Percentiles rank a stretch among this genome's conserved stretches.
These are phyloP conservation scores for Orussus abietinus DNA, from an alignment of 1,140 invertebrate species.

Conservation along the genomic window DNA sequence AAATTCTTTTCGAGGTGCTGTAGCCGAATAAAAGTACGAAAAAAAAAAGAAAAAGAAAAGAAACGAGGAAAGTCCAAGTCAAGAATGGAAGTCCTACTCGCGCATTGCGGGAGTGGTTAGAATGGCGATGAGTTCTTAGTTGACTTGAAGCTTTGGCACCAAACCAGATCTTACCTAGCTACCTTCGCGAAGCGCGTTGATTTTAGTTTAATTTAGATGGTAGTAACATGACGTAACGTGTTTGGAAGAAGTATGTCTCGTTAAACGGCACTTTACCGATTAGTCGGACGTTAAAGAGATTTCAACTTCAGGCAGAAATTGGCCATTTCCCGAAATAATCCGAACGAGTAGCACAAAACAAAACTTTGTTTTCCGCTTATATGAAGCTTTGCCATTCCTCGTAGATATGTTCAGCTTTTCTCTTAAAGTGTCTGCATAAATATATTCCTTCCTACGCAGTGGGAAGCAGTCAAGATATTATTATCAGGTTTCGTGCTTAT, in stretches of 20 bases:
- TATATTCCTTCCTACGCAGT: too few species aligned
- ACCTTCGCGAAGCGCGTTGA: slow-evolving; percentile 35
- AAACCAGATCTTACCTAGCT: slow-evolving; percentile 41
- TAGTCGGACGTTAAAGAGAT: too few species aligned
- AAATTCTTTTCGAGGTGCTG: too few species aligned
- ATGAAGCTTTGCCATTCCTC: too few species aligned
- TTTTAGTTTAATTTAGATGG: slow-evolving; percentile 45
- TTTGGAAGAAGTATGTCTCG: slow-evolving; percentile 30
- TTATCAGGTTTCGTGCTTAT: too few species aligned
- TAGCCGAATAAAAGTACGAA: slow-evolving; percentile 3
- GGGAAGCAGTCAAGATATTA: too few species aligned
- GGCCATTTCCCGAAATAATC: too few species aligned
- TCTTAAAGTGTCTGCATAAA: too few species aligned
- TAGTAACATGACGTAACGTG: slow-evolving; percentile 37
- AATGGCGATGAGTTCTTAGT: slow-evolving; percentile 34
- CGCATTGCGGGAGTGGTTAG: slow-evolving; percentile 37
- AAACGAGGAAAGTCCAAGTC: slow-evolving; percentile 8
- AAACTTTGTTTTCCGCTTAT: too few species aligned
- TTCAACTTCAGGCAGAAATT: too few species aligned
- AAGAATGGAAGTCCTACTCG: slow-evolving; percentile 31
- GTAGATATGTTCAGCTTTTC: too few species aligned
- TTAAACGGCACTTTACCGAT: slow-evolving; percentile 31
- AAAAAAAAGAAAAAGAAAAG: background rate
- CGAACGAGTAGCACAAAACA: too few species aligned
- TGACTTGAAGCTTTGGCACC: slow-evolving; percentile 38